phyloP scores from a whole-genome alignment of 1,140 invertebrate genomes.

The Cherax quadricarinatus region DNA sequence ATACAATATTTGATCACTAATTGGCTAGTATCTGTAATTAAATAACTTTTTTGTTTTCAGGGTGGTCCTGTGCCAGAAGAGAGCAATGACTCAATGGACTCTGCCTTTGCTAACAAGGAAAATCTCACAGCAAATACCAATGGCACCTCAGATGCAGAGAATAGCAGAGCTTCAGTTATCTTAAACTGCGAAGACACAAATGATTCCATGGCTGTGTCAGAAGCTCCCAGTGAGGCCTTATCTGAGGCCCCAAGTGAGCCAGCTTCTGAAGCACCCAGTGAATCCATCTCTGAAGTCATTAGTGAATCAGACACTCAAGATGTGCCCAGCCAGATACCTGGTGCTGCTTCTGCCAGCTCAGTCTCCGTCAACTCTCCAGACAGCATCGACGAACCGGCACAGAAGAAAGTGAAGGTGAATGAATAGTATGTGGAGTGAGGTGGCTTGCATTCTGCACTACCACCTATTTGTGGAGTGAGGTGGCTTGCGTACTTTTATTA shows the following conservation, averaged over 20 bases:
- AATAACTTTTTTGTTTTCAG: constrained; percentile 21
- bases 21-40: no score
- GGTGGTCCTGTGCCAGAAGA: constrained; percentile 59
- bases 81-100: constrained; percentile 72
- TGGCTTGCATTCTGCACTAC: constrained; percentile 43
- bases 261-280: constrained; percentile 55
- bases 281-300: constrained; percentile 43
- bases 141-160: constrained; percentile 71
- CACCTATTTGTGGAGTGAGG: constrained; percentile 40
- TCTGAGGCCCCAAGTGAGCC: constrained; percentile 64
- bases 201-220: constrained; percentile 69
- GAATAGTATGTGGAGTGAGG: constrained; percentile 68
- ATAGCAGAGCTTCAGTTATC: constrained; percentile 69
- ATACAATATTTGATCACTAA: no score
- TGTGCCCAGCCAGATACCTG: constrained; percentile 31
- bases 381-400: constrained; percentile 69
- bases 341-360: constrained; percentile 8
- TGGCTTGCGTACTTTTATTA: constrained; percentile 38
- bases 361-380: constrained; percentile 31
- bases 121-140: constrained; percentile 71
- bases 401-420: constrained; percentile 72
- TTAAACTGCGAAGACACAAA: constrained; percentile 72
- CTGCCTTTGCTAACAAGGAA: constrained; percentile 72
- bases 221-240: constrained; percentile 54
- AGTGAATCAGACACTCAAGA: constrained; percentile 66